These are phyloP conservation scores for Aricia agestis DNA, from an alignment of 1,140 invertebrate genomes.

Conservation along the genomic window DNA sequence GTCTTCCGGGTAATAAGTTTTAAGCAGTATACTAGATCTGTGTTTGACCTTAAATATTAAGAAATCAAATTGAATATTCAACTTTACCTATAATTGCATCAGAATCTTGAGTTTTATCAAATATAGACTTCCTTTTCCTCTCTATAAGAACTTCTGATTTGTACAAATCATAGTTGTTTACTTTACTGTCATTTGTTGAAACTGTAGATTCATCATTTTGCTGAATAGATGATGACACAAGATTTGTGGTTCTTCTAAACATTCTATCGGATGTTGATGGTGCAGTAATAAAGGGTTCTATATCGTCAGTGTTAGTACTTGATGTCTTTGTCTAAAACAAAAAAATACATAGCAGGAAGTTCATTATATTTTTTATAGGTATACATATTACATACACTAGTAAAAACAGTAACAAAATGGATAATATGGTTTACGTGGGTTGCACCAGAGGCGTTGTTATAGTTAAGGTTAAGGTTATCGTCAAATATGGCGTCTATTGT, in stretches of 20 bases:
- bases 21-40: too few relatives aligned
- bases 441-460: too few relatives aligned
- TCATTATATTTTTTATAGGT: too few relatives aligned
- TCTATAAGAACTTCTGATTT: constrained; percentile 15
- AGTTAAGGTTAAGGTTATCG: too few relatives aligned
- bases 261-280: constrained; percentile 31
- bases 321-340: constrained; percentile 41
- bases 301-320: constrained; percentile 39
- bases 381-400: too few relatives aligned
- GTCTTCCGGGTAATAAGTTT: too few relatives aligned
- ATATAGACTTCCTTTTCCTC: constrained; percentile 46
- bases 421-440: too few relatives aligned
- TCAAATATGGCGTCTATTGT: too few relatives aligned
- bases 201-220: constrained; percentile 30
- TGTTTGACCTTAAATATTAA: too few relatives aligned
- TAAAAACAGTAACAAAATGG: too few relatives aligned
- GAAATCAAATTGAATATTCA: neutral
- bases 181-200: constrained; percentile 32
- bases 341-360: neutral
- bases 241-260: constrained; percentile 37
- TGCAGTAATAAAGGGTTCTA: constrained; percentile 30
- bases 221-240: constrained; percentile 30
- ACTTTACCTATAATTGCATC: neutral
- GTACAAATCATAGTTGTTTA: constrained; percentile 29
- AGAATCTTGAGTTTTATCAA: constrained; percentile 23